Conservation (phyloP, 2,797 vertebrate genomes). For the Pangasius sanitwongsei region DNA sequence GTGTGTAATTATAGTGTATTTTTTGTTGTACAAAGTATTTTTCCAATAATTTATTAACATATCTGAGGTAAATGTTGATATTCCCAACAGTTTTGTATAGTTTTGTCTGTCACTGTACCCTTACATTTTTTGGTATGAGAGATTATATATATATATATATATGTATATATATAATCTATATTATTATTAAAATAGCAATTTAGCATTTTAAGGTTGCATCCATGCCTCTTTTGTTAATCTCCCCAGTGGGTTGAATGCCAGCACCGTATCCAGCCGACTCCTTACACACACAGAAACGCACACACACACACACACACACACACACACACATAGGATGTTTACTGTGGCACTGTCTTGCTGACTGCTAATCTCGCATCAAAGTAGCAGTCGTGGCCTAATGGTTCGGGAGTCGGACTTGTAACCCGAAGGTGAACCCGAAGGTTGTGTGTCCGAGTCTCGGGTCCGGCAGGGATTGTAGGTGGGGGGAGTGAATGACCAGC, state of each 20-base stretch:
- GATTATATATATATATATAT: no score
- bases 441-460: no score
- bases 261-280: slow-evolving; percentile 24
- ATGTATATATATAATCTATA: no score
- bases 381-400: no score
- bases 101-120: no score
- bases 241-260: slow-evolving; percentile 35
- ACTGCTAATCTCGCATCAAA: slow-evolving; percentile 25
- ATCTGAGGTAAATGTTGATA: slow-evolving; percentile 19
- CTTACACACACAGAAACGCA: background rate
- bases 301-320: background rate
- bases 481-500: no score
- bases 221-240: background rate
- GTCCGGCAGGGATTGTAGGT: no score
- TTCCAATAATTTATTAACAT: background rate
- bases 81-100: background rate
- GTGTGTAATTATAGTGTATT: background rate
- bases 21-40: background rate
- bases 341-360: slow-evolving; percentile 19
- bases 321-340: slow-evolving; percentile 40
- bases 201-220: no score
- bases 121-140: background rate
- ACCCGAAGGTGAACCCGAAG: no score
- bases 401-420: no score
- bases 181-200: no score